Conservation (phyloP, 2,113 vertebrate species). For the Cyanocitta stelleri region DNA sequence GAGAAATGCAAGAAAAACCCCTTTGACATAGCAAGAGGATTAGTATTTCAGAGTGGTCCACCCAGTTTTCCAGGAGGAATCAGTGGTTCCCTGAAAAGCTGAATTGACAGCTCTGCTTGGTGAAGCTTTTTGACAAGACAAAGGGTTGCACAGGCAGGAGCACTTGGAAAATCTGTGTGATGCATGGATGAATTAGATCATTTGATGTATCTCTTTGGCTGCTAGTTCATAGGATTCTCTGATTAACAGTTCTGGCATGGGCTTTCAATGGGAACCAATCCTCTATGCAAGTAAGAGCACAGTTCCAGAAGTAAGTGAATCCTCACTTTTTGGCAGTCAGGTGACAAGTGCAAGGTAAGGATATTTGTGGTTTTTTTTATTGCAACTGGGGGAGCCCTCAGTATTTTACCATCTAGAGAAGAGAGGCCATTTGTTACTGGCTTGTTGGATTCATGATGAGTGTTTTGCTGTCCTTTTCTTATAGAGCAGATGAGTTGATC, state of each 20-base stretch:
- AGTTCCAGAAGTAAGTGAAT: not conserved
- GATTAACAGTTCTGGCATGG: not conserved
- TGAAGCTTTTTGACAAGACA: not conserved
- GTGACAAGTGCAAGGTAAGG: not conserved
- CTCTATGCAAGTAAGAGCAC: not conserved
- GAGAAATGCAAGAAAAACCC: not conserved
- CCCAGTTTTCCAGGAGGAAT: not conserved
- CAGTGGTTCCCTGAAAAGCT: not conserved
- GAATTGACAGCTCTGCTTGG: not conserved
- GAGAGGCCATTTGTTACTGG: not conserved
- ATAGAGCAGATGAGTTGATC: not conserved
- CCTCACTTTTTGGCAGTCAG: not conserved
- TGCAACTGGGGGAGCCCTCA: not conserved
- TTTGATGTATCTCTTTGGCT: not conserved
- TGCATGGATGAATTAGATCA: not conserved
- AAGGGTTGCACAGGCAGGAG: not conserved
- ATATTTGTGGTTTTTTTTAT: not conserved
- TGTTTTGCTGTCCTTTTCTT: not conserved
- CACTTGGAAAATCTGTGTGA: not conserved
- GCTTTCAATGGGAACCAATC: not conserved
- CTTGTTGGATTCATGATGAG: not conserved
- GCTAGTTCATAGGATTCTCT: not conserved
- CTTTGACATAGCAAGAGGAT: not conserved
- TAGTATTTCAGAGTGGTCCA: not conserved
- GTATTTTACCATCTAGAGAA: not conserved